Percentiles rank a stretch among this genome's conserved stretches.
Conservation (phyloP, 37 sponge, comb jelly and placozoan species). For the Aphrocallistes beatrix region DNA sequence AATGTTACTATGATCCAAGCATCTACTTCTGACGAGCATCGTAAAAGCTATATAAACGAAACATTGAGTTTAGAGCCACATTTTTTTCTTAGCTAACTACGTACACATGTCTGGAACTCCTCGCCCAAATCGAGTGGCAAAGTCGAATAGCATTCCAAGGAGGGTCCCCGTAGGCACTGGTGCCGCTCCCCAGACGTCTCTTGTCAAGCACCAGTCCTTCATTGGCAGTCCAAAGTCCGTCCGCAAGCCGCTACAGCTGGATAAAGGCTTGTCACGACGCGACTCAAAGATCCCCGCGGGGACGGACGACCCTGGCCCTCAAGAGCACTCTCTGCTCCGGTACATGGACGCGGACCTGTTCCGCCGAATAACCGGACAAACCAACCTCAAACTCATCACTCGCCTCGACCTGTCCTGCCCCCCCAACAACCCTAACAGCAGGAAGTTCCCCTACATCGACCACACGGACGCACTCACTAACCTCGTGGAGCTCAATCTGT, state of each 20-base stretch:
- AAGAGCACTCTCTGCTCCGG: not conserved
- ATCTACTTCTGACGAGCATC: too few species aligned
- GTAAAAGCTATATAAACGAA: too few species aligned
- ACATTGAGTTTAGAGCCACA: too few species aligned
- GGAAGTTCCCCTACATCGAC: conserved; percentile 1
- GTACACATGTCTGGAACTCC: not conserved
- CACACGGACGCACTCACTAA: not conserved
- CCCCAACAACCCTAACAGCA: not conserved
- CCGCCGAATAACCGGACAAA: not conserved
- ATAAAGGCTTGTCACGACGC: not conserved
- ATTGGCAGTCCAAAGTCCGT: not conserved
- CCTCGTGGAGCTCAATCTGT: not conserved
- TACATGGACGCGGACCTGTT: conserved; percentile 3
- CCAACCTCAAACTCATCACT: not conserved
- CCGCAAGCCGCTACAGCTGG: not conserved
- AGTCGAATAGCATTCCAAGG: not conserved
- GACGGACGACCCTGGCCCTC: not conserved
- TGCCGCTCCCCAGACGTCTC: not conserved
- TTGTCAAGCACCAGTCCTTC: not conserved
- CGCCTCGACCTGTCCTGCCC: not conserved
- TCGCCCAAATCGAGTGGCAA: not conserved
- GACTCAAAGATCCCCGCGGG: not conserved
- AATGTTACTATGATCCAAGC: too few species aligned
- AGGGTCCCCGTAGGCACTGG: not conserved
- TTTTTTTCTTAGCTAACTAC: too few species aligned